These are phyloP conservation scores for Xanthostigma xanthostigma DNA, from an alignment of 2,888 invertebrate species.

Conservation along the genomic window DNA sequence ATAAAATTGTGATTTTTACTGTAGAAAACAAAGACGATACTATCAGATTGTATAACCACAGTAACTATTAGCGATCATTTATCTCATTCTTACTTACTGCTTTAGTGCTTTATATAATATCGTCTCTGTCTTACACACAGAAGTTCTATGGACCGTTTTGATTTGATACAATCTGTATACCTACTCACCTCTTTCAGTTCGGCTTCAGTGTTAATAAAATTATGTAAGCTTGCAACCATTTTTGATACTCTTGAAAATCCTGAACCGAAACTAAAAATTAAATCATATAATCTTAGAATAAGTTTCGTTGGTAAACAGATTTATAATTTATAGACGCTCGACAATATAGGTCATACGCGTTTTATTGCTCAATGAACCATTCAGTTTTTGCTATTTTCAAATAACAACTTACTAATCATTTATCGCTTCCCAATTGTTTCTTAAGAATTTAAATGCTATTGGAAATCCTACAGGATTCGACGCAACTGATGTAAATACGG, in stretches of 20 bases:
- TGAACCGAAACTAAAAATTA: slow-evolving; percentile 32
- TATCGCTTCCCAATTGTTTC: slow-evolving; percentile 31
- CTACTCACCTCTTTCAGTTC: slow-evolving; percentile 23
- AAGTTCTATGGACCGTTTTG: too few species aligned
- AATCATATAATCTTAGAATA: too few species aligned
- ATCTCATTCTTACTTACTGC: too few species aligned
- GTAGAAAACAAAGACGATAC: too few species aligned
- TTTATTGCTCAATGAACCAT: background rate
- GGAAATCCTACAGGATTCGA: slow-evolving; percentile 39
- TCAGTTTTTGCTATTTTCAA: background rate
- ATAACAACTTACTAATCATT: slow-evolving; percentile 27
- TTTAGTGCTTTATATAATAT: too few species aligned
- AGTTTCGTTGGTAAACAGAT: too few species aligned
- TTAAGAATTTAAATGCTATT: slow-evolving; percentile 42
- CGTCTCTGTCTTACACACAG: too few species aligned
- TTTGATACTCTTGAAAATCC: slow-evolving; percentile 36
- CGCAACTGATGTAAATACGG: slow-evolving; percentile 41
- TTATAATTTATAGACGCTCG: background rate
- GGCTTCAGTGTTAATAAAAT: slow-evolving; percentile 35
- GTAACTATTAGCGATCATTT: too few species aligned
- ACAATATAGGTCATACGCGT: background rate
- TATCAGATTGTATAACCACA: too few species aligned
- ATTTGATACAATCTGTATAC: too few species aligned
- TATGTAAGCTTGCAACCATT: slow-evolving; percentile 36
- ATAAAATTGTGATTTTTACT: too few species aligned